phyloP scores from a whole-genome alignment of 2,888 invertebrate genomes.

The Iphiclides podalirius region DNA sequence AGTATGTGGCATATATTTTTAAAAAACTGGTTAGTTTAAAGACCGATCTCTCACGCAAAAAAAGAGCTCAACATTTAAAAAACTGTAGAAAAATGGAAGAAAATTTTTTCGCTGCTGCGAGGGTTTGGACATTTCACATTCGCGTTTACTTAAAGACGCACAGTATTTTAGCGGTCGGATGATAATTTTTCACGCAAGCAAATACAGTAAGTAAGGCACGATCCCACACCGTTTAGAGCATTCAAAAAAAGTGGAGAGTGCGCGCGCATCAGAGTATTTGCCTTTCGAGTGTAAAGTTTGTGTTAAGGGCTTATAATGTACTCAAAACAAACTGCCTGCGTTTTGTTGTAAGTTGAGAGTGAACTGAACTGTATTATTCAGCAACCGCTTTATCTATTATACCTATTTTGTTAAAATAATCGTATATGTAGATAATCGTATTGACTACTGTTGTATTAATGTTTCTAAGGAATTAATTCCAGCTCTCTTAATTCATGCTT shows the following conservation, averaged over 20 bases:
- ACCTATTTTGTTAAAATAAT: too few relatives aligned
- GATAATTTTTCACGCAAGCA: slow-evolving; percentile 39
- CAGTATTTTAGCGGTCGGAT: slow-evolving; percentile 40
- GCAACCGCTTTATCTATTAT: neutral
- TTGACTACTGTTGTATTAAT: neutral
- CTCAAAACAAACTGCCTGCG: slow-evolving; percentile 32
- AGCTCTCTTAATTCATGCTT: too few relatives aligned
- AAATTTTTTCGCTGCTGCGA: too few relatives aligned
- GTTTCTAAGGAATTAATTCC: too few relatives aligned
- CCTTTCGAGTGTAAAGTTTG: slow-evolving; percentile 13
- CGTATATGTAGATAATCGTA: too few relatives aligned
- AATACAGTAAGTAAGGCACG: slow-evolving; percentile 17
- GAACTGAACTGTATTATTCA: too few relatives aligned
- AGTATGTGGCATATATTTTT: too few relatives aligned
- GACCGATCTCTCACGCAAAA: too few relatives aligned
- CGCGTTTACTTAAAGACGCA: slow-evolving; percentile 21
- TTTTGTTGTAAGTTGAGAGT: slow-evolving; percentile 41
- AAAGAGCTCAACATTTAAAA: too few relatives aligned
- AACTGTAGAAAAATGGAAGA: slow-evolving; percentile 2
- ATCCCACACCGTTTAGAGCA: slow-evolving; percentile 27
- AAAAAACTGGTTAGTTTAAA: too few relatives aligned
- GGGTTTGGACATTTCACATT: too few relatives aligned
- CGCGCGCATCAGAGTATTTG: slow-evolving; percentile 3
- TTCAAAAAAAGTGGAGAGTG: slow-evolving; percentile 33
- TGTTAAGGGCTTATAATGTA: slow-evolving; percentile 35